phyloP scores from a whole-genome alignment of 2,113 vertebrate genomes.

The Morone chrysops region DNA sequence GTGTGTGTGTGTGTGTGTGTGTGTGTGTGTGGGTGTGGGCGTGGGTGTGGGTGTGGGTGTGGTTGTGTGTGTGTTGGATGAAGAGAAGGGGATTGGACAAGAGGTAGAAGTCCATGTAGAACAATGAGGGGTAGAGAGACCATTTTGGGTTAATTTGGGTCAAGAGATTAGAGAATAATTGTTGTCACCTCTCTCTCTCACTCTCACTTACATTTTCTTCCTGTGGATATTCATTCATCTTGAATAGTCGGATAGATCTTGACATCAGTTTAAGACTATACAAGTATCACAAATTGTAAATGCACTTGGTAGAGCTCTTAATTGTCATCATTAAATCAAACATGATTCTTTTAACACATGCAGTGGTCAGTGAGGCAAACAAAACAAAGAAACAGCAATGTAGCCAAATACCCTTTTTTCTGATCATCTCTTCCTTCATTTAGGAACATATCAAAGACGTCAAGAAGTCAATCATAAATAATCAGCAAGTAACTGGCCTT shows the following conservation, averaged over 20 bases:
- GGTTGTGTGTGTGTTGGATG: constrained; percentile 1
- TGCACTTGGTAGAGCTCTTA: too few relatives aligned
- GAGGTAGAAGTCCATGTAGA: background rate
- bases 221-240: background rate
- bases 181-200: background rate
- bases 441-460: background rate
- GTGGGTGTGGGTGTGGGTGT: constrained; percentile 15
- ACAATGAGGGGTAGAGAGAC: background rate
- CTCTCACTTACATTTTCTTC: background rate
- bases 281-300: too few relatives aligned
- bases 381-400: background rate
- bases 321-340: background rate
- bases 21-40: background rate
- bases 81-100: background rate
- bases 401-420: background rate
- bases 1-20: background rate
- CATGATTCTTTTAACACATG: background rate
- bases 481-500: background rate
- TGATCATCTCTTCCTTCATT: background rate
- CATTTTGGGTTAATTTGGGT: background rate
- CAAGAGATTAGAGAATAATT: background rate
- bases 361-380: too few relatives aligned
- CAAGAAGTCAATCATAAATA: background rate
- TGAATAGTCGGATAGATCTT: too few relatives aligned
- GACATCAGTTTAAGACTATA: too few relatives aligned